A percentile compares a stretch with the other conserved stretches of the same genome.
Conservation (phyloP, 2,797 vertebrate genomes). For the Girardinus metallicus region DNA sequence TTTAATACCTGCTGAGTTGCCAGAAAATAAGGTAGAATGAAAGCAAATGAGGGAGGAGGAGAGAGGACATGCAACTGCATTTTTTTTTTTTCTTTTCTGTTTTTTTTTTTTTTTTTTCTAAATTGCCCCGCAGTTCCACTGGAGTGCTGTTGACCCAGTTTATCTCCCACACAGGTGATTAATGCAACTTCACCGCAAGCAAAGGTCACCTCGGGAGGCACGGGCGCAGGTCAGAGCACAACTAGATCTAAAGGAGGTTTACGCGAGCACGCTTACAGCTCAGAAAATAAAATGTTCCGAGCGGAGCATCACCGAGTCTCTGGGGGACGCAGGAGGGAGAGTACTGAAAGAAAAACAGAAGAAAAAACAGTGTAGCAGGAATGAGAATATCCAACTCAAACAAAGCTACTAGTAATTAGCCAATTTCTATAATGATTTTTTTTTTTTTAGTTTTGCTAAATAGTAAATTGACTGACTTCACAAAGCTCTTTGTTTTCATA, state of each 20-base stretch:
- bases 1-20: conserved; percentile 63
- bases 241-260: conserved; percentile 54
- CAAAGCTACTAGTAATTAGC: background rate
- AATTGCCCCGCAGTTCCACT: conserved; percentile 58
- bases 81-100: conserved; percentile 8
- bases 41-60: conserved; percentile 30
- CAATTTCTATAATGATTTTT: background rate
- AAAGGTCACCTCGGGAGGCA: conserved; percentile 73
- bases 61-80: conserved; percentile 7
- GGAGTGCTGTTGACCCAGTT: conserved; percentile 78
- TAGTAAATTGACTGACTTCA: background rate
- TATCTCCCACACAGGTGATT: conserved; percentile 79
- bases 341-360: conserved; percentile 14
- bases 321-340: conserved; percentile 18
- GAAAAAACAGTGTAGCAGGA: background rate
- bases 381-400: background rate
- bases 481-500: background rate
- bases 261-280: conserved; percentile 35
- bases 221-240: conserved; percentile 49
- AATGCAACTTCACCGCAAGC: conserved; percentile 72
- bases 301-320: conserved; percentile 53
- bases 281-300: conserved; percentile 60
- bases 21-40: conserved; percentile 33
- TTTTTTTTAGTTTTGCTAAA: background rate
- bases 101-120: conserved; percentile 29